Evolutionary conservation across 2,888 invertebrate species (phyloP).

Genomic region (Tipula confusa): DNA sequence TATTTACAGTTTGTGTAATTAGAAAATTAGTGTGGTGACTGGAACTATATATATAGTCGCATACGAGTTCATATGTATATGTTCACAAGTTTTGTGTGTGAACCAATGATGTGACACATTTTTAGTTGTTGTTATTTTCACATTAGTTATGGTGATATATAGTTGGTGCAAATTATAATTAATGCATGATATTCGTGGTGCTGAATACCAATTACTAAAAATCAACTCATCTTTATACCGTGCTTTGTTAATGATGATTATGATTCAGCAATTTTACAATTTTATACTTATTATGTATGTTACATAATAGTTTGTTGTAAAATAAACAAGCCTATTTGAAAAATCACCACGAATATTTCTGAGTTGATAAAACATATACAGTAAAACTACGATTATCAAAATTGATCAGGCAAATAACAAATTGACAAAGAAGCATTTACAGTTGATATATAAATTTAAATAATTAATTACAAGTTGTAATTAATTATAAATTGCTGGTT

Average conservation of each 20-base stretch:
- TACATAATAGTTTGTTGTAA: not conserved
- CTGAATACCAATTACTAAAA: not conserved
- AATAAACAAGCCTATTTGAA: too few relatives aligned
- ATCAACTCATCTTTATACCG: not conserved
- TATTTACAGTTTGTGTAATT: not conserved
- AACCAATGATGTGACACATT: not conserved
- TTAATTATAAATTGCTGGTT: too few relatives aligned
- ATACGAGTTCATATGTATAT: too few relatives aligned
- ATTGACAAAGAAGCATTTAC: too few relatives aligned
- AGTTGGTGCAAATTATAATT: not conserved
- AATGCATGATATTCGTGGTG: too few relatives aligned
- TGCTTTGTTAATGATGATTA: constrained; percentile 3
- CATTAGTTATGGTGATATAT: not conserved
- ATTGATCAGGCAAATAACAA: too few relatives aligned
- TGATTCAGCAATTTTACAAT: not conserved
- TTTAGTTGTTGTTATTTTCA: too few relatives aligned
- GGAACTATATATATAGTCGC: not conserved
- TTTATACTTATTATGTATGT: not conserved
- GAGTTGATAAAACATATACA: not conserved
- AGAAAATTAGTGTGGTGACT: not conserved
- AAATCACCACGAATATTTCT: not conserved
- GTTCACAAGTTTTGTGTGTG: not conserved
- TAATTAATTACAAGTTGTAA: too few relatives aligned
- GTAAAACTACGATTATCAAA: too few relatives aligned
- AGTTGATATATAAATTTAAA: too few relatives aligned